A percentile compares a stretch with the other conserved stretches of the same genome.
phyloP scores from a whole-genome alignment of 2,888 invertebrate genomes.

The Furcula furcula region DNA sequence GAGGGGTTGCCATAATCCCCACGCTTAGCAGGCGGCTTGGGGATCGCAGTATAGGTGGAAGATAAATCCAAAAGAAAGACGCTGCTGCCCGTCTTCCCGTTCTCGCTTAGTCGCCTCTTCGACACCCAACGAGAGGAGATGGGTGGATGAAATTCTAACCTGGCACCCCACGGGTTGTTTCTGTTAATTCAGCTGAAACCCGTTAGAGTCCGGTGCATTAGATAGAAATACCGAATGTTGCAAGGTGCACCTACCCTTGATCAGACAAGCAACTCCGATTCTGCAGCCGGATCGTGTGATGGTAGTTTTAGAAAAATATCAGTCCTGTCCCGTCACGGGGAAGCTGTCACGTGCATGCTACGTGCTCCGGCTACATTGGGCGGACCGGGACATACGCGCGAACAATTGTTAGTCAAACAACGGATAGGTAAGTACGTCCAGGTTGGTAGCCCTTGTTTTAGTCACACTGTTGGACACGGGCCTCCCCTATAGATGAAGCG shows the following conservation, averaged over 20 bases:
- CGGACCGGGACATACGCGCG: conserved; percentile 16
- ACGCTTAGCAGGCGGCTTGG: too few relatives aligned
- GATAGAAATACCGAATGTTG: conserved; percentile 1
- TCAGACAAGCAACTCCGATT: conserved; percentile 30
- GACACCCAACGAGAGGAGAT: too few relatives aligned
- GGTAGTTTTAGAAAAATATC: conserved; percentile 54
- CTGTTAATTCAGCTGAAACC: not conserved
- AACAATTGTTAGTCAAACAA: not conserved
- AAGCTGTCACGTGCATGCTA: conserved; percentile 49
- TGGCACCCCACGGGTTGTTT: too few relatives aligned
- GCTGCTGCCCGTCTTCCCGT: too few relatives aligned
- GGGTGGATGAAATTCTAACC: too few relatives aligned
- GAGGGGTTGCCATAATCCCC: too few relatives aligned
- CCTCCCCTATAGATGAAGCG: too few relatives aligned
- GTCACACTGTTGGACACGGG: not conserved
- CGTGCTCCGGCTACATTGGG: conserved; percentile 28
- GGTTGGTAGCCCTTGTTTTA: too few relatives aligned
- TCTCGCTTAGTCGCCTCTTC: too few relatives aligned
- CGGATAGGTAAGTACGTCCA: too few relatives aligned
- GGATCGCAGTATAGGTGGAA: too few relatives aligned
- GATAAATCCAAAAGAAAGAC: too few relatives aligned
- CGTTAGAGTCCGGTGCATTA: not conserved
- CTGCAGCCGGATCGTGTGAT: conserved; percentile 15
- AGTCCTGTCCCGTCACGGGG: conserved; percentile 31
- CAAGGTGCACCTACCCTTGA: conserved; percentile 31